phyloP scores from a whole-genome alignment of 2,888 invertebrate genomes.

The Eulithis testata region DNA sequence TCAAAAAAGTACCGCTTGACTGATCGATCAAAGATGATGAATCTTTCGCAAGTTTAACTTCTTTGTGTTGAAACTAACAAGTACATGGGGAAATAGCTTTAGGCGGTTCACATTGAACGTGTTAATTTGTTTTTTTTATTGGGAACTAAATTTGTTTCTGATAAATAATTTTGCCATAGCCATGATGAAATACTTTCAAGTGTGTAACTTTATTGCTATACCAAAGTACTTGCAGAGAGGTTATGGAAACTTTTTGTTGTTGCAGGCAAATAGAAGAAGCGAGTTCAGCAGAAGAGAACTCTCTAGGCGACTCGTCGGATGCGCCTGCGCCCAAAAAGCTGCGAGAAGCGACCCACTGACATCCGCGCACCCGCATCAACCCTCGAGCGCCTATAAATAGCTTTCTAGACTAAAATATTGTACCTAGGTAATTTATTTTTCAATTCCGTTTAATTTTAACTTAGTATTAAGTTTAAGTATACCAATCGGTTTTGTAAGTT shows the following conservation, averaged over 20 bases:
- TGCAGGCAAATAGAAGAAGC: constrained; percentile 80
- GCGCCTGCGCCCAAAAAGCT: constrained; percentile 74
- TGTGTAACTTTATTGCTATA: background rate
- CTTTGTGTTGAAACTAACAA: constrained; percentile 16
- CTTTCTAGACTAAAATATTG: constrained; percentile 83
- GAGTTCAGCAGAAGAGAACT: constrained; percentile 83
- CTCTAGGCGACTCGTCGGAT: constrained; percentile 73
- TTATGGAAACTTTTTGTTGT: constrained; percentile 23
- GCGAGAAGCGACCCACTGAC: constrained; percentile 81
- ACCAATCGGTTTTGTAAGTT: constrained; percentile 85
- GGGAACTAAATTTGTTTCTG: constrained; percentile 15
- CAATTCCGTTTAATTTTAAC: constrained; percentile 85
- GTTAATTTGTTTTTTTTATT: constrained; percentile 8
- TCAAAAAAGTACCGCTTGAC: constrained; percentile 15
- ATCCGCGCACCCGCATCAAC: constrained; percentile 67
- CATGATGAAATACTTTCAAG: background rate
- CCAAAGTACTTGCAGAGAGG: background rate
- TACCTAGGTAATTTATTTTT: constrained; percentile 86
- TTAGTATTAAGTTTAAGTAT: constrained; percentile 81
- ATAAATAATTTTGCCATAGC: background rate
- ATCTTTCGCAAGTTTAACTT: constrained; percentile 37
- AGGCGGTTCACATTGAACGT: constrained; percentile 1
- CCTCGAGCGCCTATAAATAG: constrained; percentile 81
- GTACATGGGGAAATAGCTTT: constrained; percentile 3
- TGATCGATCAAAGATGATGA: constrained; percentile 28